Evolutionary conservation across 2,797 vertebrate species (phyloP), one percentile per base, ranked within the genome.

Genomic region (Sebastes baramenuke): DNA sequence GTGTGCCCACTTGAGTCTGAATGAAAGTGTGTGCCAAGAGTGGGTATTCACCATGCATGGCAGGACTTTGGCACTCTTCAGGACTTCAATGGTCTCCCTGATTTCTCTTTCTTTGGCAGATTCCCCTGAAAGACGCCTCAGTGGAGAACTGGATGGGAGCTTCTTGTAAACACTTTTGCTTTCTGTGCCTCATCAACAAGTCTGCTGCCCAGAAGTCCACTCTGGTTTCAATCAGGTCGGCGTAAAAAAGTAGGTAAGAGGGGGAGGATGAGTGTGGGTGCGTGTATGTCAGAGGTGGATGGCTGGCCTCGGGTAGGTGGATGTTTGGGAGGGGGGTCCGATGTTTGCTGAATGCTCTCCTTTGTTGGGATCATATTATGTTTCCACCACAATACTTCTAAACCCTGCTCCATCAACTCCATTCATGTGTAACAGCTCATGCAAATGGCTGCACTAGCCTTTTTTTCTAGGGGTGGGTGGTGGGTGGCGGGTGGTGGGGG

Each of bases 381-480:
- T 95, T 96, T 95, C 93, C 93, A 94, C 92, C 93, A 96, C 95
- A 96, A 95, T 95, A 95, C 95, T 94, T 88, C 92, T 89, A 92
- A 92, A 93, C 92, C 92, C 92, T 93, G 94, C 95, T 93, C 95
- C 95, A 96, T 96, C 95, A 95, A 92, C 94, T 94, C 95, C 94
- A 96, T 96, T 96, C 95, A 96, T 92, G 90, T 94, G 93, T 87
- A 96, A 96, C 94, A 96, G 94, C 95, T 95, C 93, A 96, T 96
- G 96, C 94, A 96, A 96, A 96, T 96, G 91, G 82, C 80, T 82
- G 68, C 87, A 87, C 87, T 86, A 69, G 93, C 88, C 90, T 89
- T 94, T 91, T 92, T 80, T 52, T 74, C 66, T 59, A 29, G 73
- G 64, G 80, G 79, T 58, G 67, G 72, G 60, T 56, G 32, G 80